These are phyloP conservation scores for Spatula versicolor DNA, from an alignment of 2,797 vertebrate genomes.

Conservation along the genomic window DNA sequence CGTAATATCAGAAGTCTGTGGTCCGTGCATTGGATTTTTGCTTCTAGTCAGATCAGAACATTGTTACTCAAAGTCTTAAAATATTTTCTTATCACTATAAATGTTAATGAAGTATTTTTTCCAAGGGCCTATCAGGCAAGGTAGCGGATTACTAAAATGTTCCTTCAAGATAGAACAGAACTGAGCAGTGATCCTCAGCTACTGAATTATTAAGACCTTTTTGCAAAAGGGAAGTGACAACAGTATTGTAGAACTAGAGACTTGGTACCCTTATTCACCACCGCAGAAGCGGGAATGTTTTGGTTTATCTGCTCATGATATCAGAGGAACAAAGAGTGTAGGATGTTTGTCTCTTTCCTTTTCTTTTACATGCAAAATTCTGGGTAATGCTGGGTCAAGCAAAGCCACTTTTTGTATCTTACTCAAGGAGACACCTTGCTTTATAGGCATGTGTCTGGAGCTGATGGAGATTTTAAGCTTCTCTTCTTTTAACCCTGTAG, in stretches of 20 bases:
- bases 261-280: neutral
- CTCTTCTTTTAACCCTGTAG: fast-evolving
- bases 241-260: neutral
- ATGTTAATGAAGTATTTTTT: neutral
- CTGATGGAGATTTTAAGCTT: neutral
- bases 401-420: neutral
- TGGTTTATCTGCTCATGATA: neutral
- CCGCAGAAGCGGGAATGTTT: neutral
- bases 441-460: neutral
- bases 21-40: neutral
- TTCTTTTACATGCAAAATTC: neutral
- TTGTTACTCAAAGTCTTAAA: neutral
- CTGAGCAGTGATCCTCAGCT: neutral
- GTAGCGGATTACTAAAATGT: neutral
- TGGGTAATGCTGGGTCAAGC: neutral
- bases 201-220: conserved; percentile 28
- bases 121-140: neutral
- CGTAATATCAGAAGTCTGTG: neutral
- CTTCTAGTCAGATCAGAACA: neutral
- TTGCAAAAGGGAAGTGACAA: neutral
- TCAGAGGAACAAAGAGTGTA: neutral
- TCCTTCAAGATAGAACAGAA: conserved; percentile 21
- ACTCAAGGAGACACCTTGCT: neutral
- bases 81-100: neutral
- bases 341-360: neutral